These are phyloP conservation scores for Lacerta agilis DNA, from an alignment of 2,797 vertebrate species.

Conservation along the genomic window DNA sequence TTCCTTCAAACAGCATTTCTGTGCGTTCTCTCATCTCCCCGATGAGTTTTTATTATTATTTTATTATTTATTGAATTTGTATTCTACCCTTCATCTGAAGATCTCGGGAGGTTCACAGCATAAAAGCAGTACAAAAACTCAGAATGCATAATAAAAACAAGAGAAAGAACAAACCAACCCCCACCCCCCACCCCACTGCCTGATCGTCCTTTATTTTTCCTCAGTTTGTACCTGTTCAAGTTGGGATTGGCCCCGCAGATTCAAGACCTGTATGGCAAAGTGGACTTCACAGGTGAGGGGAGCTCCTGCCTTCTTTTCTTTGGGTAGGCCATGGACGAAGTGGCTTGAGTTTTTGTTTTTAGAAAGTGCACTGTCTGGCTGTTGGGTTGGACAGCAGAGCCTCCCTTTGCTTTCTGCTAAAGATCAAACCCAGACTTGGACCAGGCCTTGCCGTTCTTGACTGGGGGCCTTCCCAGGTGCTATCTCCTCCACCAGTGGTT, in stretches of 20 bases:
- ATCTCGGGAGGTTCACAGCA: too few relatives aligned
- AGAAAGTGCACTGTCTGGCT: background rate
- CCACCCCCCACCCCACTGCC: too few relatives aligned
- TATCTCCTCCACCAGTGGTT: background rate
- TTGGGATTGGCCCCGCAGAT: conserved; percentile 97
- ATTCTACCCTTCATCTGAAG: too few relatives aligned
- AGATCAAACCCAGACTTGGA: background rate
- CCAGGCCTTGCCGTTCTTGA: too few relatives aligned
- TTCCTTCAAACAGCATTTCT: too few relatives aligned
- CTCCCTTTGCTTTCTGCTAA: background rate
- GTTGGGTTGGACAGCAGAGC: too few relatives aligned
- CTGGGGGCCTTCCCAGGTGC: background rate
- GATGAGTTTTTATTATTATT: too few relatives aligned
- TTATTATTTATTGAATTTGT: too few relatives aligned
- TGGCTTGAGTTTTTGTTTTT: background rate
- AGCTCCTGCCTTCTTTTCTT: background rate
- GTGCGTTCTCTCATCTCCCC: too few relatives aligned
- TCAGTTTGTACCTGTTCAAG: conserved; percentile 97
- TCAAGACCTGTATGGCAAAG: conserved; percentile 97
- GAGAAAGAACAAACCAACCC: too few relatives aligned
- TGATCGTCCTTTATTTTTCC: conserved; percentile 16
- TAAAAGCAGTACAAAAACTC: too few relatives aligned
- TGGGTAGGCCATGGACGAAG: background rate
- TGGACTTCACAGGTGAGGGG: conserved; percentile 95
- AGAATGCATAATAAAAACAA: too few relatives aligned